Evolutionary conservation across 2,797 vertebrate genomes (phyloP).

Genomic region (Hafferia zeledoni): DNA sequence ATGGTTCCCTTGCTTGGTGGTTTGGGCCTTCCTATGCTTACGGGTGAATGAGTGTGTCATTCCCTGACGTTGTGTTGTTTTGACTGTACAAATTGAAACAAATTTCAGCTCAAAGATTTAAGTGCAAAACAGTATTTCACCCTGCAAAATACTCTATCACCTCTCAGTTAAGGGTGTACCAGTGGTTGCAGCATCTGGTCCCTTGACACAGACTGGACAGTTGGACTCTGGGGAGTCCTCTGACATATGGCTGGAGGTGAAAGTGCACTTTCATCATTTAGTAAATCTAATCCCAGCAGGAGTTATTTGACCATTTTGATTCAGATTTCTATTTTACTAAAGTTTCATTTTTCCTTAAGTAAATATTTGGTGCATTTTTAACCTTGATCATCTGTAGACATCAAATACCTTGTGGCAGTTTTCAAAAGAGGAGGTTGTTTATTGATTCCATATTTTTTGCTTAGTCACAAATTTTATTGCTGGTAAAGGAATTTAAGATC

Average conservation of each 20-base stretch:
- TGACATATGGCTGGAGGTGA: background rate
- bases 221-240: background rate
- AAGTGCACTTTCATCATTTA: background rate
- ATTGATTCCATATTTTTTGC: constrained; percentile 6
- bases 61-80: background rate
- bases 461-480: constrained; percentile 47
- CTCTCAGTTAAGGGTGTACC: background rate
- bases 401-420: constrained; percentile 33
- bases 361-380: constrained; percentile 14
- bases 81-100: background rate
- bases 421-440: constrained; percentile 16
- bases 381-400: background rate
- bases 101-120: background rate
- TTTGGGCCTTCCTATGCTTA: background rate
- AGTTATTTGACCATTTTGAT: background rate
- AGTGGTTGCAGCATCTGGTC: background rate
- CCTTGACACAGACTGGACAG: background rate
- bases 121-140: background rate
- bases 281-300: background rate
- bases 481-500: constrained; percentile 28
- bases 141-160: background rate
- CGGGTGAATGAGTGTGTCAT: background rate
- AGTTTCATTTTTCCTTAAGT: background rate
- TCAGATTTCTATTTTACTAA: background rate
- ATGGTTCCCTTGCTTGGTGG: background rate